A percentile compares a stretch with the other conserved stretches of the same genome.
Evolutionary conservation across 2,888 invertebrate genomes (phyloP).

Genomic region (Andrena bicolor): DNA sequence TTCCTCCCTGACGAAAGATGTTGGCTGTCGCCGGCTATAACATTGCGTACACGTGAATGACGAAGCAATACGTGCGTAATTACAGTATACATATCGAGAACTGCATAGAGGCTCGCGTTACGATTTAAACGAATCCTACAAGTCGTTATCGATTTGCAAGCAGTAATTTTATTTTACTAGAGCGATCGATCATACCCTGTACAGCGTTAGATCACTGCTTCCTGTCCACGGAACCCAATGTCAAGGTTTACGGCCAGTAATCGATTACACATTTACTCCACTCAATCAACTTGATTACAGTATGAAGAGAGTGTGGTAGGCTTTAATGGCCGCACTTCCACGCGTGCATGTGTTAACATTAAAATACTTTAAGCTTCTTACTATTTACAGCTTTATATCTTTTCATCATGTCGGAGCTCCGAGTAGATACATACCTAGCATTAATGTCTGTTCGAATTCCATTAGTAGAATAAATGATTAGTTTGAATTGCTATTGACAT

Average conservation of each 20-base stretch:
- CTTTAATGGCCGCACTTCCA: neutral
- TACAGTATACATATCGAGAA: neutral
- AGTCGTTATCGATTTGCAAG: neutral
- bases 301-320: conserved; percentile 25
- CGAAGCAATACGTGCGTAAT: neutral
- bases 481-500: too few species aligned
- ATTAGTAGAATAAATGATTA: too few species aligned
- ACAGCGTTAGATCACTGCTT: conserved; percentile 22
- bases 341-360: conserved; percentile 7
- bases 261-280: conserved; percentile 54
- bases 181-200: neutral
- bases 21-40: neutral
- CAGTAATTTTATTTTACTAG: conserved; percentile 7
- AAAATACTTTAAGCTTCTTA: neutral
- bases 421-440: too few species aligned
- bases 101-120: neutral
- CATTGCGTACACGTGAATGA: neutral
- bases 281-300: conserved; percentile 37
- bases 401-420: too few species aligned
- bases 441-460: too few species aligned
- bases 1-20: neutral
- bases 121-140: neutral
- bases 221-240: conserved; percentile 45
- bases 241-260: conserved; percentile 51
- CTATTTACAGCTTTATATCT: neutral